Percentiles rank a stretch among this genome's conserved stretches.
phyloP scores from a whole-genome alignment of 2,797 vertebrate genomes.

The Cryptoprocta ferox region DNA sequence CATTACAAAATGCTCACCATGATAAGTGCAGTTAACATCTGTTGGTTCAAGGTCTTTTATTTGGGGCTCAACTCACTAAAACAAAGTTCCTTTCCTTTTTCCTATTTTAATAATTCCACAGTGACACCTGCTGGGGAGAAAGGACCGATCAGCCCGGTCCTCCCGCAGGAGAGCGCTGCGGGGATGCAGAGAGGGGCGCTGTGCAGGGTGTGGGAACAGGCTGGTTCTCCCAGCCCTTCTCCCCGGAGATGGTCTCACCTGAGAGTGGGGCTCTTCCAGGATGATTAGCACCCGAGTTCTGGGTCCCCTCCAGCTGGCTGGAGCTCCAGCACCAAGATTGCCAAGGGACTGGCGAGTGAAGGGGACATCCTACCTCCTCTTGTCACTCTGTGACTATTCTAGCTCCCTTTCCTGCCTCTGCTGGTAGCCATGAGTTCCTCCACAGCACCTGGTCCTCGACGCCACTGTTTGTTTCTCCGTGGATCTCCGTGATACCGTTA shows the following conservation, averaged over 20 bases:
- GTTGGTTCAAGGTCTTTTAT: neutral
- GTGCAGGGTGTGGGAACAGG: neutral
- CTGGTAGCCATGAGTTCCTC: neutral
- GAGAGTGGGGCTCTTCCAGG: neutral
- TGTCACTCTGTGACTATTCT: neutral
- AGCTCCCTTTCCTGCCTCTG: neutral
- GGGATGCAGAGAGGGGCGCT: constrained; percentile 48
- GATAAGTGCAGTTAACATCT: neutral
- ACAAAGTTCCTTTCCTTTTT: constrained; percentile 21
- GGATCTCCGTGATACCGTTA: neutral
- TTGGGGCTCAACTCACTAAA: neutral
- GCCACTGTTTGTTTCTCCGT: neutral
- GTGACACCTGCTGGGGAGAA: constrained; percentile 85
- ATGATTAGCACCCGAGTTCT: constrained; percentile 49
- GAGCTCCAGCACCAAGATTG: neutral
- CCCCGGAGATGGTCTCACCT: constrained; percentile 35
- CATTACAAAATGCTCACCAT: neutral
- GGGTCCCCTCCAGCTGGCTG: rapidly evolving
- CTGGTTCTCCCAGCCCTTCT: constrained; percentile 54
- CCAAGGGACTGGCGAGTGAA: neutral
- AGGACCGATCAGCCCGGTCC: neutral
- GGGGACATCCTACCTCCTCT: neutral
- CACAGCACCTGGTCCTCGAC: neutral
- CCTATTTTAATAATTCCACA: constrained; percentile 80
- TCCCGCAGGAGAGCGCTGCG: constrained; percentile 54